phyloP scores from a whole-genome alignment of 2,113 vertebrate species.

The Strigops habroptila region DNA sequence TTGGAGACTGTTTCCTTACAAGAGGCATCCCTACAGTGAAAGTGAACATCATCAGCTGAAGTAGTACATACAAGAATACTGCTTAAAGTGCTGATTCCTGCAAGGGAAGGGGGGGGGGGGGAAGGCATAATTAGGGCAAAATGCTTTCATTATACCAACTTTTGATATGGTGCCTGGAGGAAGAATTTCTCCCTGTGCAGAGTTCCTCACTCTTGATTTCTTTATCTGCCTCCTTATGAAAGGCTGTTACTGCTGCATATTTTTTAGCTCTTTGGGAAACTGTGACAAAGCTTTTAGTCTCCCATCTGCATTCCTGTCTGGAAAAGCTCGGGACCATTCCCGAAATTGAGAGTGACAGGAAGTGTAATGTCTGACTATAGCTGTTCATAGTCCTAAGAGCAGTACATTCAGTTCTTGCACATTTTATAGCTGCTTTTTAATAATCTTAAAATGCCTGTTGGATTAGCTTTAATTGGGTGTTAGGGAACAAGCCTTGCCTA shows the following conservation, averaged over 20 bases:
- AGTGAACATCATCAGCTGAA: not conserved
- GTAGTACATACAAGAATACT: not conserved
- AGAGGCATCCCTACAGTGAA: not conserved
- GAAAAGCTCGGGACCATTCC: slow-evolving; percentile 51
- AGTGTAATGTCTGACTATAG: slow-evolving; percentile 1
- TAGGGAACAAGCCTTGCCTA: not conserved
- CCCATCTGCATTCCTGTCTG: slow-evolving; percentile 57
- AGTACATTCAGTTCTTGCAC: slow-evolving; percentile 61
- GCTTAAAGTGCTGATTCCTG: not conserved
- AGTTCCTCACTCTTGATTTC: not conserved
- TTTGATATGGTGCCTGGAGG: not conserved
- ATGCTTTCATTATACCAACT: not conserved
- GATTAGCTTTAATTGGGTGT: slow-evolving; percentile 21
- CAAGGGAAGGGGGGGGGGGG: not conserved
- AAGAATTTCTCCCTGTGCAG: not conserved
- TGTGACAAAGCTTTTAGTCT: slow-evolving; percentile 45
- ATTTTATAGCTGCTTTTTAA: slow-evolving; percentile 48
- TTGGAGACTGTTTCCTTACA: not conserved
- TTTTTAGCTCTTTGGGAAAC: slow-evolving; percentile 39
- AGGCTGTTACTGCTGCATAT: not conserved
- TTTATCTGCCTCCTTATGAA: not conserved
- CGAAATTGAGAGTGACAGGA: slow-evolving; percentile 6
- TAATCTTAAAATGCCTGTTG: slow-evolving; percentile 23
- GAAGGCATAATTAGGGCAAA: not conserved
- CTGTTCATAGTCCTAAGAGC: slow-evolving; percentile 39